Percentiles rank a stretch among this genome's conserved stretches.
Evolutionary conservation across 1,140 invertebrate genomes (phyloP).

Genomic region (Orchesella cincta): DNA sequence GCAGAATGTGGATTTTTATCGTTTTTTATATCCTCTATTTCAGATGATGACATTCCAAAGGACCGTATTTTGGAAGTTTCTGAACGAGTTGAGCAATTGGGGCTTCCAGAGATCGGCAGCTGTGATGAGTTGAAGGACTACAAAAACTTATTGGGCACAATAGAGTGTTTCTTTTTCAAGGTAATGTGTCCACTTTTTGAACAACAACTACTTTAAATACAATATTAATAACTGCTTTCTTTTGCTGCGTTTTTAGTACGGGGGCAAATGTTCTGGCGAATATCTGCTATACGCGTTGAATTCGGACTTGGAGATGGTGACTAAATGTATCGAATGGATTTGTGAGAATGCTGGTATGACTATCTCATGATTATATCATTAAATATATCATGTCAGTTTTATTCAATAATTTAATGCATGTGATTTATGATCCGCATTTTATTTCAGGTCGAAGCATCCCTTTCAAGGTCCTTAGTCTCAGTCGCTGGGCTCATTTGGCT

Average conservation of each 20-base stretch:
- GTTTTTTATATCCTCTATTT: background rate
- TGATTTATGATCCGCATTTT: background rate
- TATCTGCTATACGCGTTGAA: background rate
- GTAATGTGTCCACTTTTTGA: background rate
- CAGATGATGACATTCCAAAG: background rate
- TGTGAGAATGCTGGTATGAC: background rate
- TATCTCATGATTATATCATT: background rate
- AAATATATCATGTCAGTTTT: background rate
- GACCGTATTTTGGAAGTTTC: background rate
- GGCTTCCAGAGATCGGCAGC: background rate
- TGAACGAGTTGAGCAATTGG: background rate
- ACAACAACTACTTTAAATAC: background rate
- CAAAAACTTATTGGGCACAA: background rate
- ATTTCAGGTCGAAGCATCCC: background rate
- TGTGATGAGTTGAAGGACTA: background rate
- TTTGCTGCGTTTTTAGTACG: background rate
- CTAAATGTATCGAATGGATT: background rate
- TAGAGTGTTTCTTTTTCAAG: background rate
- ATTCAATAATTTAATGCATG: background rate
- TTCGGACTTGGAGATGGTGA: background rate
- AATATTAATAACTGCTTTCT: background rate
- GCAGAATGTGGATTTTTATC: too few relatives aligned
- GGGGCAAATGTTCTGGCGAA: background rate
- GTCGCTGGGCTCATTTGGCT: background rate
- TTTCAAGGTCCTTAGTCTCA: background rate